Base-by-base conservation (phyloP, 2,113 vertebrate genomes). In the Cyprinodon tularosa region DNA sequence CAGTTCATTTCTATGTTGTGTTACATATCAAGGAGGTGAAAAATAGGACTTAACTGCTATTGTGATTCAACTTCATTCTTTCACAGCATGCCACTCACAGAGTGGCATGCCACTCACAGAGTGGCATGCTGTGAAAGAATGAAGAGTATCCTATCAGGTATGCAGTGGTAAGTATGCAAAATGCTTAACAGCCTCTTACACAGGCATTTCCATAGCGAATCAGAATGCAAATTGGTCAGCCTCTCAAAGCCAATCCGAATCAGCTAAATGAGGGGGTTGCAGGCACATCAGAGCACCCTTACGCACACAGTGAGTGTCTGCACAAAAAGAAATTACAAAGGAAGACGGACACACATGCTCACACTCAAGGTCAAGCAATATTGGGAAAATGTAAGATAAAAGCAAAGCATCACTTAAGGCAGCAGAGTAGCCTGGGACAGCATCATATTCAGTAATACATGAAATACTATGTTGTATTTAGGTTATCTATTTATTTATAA, bases 331-430 rank as follows among this genome's bases (percentile, higher is more conserved):
- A 39, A 72, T 4, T 59, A 68, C 64, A 72, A 53, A 68, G 39
- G 62, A 66, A 59, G 29, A 76, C 68, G 15, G 39, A 78, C 66
- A 68, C 72, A 61, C 68, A 68, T 48, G 36, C 42, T 81, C 15
- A 13, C 42, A 73, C 64, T 86, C 87, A 91, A 91, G 91, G 84
- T 92, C 86, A 89, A 67, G 36, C 71, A 53, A 22, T 84, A 74
- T 80, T 78, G 80, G 71, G 74, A 81, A 83, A 88, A 67, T 62
- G 76, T 61, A 61, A 66, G 88, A 77, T 86, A 86, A 88, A 87
- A 85, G 45, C 71, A 69, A 57, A 53, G 48, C 68, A 53, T 81
- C 73, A 71, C 62, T 68, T 62, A 37, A 71, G 81, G 76, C 76
- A 67, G 63, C 38, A 45, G 42, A 62, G 61, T 45, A 39, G 64